Percentiles rank a stretch among this genome's conserved stretches.
Conservation (phyloP, 30 jellyfish, hydroid and myxozoan species). For the Aurelia aurita complex sp. Pacific region DNA sequence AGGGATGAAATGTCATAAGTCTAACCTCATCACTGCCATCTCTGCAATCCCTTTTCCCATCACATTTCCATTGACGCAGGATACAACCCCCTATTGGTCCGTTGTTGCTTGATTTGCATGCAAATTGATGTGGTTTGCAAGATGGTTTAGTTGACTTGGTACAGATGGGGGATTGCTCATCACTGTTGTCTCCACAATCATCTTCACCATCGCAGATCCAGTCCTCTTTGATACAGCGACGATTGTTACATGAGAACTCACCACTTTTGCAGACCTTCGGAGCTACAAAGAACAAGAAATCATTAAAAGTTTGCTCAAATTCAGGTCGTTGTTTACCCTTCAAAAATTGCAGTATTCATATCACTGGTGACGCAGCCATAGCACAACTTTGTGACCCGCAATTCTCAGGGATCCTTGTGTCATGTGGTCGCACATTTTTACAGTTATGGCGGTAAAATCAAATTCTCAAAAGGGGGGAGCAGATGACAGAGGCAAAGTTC, state of each 20-base stretch:
- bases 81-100: constrained; percentile 59
- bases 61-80: constrained; percentile 45
- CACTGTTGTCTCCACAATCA: constrained; percentile 81
- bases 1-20: no score
- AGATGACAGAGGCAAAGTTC: no score
- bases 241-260: constrained; percentile 63
- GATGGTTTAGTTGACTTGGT: constrained; percentile 5
- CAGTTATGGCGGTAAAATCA: no score
- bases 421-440: no score
- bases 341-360: no score
- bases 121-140: constrained; percentile 50
- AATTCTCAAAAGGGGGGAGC: no score
- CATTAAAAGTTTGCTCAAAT: neutral
- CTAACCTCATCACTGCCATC: constrained; percentile 85
- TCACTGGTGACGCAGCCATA: no score
- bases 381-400: no score
- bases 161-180: constrained; percentile 66
- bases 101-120: constrained; percentile 48
- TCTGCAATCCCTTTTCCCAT: constrained; percentile 76
- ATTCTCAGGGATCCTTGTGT: no score
- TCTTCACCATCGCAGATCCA: constrained; percentile 87
- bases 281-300: constrained; percentile 32
- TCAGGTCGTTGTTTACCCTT: no score
- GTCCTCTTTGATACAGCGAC: constrained; percentile 33
- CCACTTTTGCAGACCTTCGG: constrained; percentile 52